A percentile compares a stretch with the other conserved stretches of the same genome.
phyloP scores from a whole-genome alignment of 2,113 vertebrate species.

The Cyprinodon variegatus region DNA sequence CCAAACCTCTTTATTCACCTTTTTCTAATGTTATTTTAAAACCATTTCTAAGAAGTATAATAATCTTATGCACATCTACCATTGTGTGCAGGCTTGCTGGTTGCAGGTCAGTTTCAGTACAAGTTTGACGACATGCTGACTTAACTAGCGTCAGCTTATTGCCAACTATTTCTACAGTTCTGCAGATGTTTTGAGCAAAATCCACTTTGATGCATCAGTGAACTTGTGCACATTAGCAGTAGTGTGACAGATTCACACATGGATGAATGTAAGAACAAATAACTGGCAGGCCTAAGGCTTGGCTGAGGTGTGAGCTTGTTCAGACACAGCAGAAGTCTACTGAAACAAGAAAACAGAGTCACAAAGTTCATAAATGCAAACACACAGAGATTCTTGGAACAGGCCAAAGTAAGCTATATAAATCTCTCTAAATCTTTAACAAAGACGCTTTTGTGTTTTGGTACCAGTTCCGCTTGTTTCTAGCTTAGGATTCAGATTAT shows the following conservation, averaged over 20 bases:
- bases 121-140: background rate
- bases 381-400: conserved; percentile 40
- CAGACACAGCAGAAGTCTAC: conserved; percentile 38
- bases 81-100: conserved; percentile 1
- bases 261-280: conserved; percentile 24
- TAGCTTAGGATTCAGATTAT: conserved; percentile 40
- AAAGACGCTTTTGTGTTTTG: conserved; percentile 70
- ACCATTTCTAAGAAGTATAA: background rate
- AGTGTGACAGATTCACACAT: conserved; percentile 34
- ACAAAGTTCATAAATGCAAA: conserved; percentile 31
- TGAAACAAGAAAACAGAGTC: conserved; percentile 37
- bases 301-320: conserved; percentile 53
- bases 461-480: conserved; percentile 61
- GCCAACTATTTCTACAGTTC: background rate
- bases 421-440: conserved; percentile 70
- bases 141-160: conserved; percentile 20
- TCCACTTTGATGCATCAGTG: conserved; percentile 26
- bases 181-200: conserved; percentile 26
- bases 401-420: conserved; percentile 61
- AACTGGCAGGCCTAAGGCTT: conserved; percentile 39
- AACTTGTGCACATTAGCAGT: background rate
- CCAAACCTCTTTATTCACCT: conserved; percentile 6
- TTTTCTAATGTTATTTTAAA: background rate
- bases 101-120: background rate
- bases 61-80: conserved; percentile 5